Evolutionary conservation across 2,888 invertebrate genomes (phyloP).

Genomic region (Drepanosiphum platanoidis): DNA sequence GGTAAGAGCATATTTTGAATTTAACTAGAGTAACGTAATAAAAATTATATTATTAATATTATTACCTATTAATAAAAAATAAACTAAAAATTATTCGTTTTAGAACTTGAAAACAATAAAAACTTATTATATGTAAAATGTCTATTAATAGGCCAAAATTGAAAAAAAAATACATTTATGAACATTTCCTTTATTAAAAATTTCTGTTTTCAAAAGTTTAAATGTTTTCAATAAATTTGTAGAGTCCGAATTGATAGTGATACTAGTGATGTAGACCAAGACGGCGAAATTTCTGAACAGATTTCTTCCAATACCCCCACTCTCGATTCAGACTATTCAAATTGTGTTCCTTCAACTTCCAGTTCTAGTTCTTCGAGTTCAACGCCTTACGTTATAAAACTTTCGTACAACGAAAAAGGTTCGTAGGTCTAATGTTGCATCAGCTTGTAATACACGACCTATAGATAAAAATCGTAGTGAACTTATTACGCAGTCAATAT

Average conservation of each 20-base stretch:
- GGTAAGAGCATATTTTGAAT: constrained; percentile 1
- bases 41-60: constrained; percentile 3
- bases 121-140: neutral
- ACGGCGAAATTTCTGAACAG: neutral
- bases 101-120: too few species aligned
- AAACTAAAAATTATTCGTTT: neutral
- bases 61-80: neutral
- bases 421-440: constrained; percentile 9
- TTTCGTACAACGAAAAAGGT: neutral
- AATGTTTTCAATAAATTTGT: neutral
- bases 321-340: neutral
- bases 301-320: neutral
- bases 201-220: neutral
- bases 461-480: constrained; percentile 13
- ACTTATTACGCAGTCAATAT: constrained; percentile 17
- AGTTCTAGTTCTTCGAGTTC: constrained; percentile 14
- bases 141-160: neutral
- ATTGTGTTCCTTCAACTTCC: constrained; percentile 1
- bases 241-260: constrained; percentile 1
- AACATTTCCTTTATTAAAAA: neutral
- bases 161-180: neutral
- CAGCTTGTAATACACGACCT: constrained; percentile 3
- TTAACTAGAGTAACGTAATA: neutral
- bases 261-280: constrained; percentile 1
- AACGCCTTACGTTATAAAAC: neutral